These are phyloP conservation scores for Barypeithes pellucidus DNA, from an alignment of 2,888 invertebrate genomes.

Conservation along the genomic window DNA sequence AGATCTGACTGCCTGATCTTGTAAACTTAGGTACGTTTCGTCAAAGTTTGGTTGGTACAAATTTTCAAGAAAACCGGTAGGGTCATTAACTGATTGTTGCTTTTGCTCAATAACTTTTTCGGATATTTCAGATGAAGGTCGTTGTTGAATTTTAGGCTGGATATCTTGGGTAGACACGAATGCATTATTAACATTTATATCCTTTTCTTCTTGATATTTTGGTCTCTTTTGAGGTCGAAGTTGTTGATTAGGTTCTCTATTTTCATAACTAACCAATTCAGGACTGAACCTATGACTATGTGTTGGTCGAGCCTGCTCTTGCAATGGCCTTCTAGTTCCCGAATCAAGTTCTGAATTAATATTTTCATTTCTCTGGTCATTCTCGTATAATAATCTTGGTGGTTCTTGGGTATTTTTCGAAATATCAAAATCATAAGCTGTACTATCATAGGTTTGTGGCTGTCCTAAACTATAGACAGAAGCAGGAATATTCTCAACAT, in stretches of 20 bases:
- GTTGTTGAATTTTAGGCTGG: slow-evolving; percentile 30
- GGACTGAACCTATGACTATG: slow-evolving; percentile 44
- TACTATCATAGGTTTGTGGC: slow-evolving; percentile 31
- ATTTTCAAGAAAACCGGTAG: slow-evolving; percentile 38
- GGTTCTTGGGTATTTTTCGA: slow-evolving; percentile 42
- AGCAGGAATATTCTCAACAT: slow-evolving; percentile 52
- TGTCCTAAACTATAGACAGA: slow-evolving; percentile 50
- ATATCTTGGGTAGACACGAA: slow-evolving; percentile 31
- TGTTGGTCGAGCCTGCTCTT: background rate
- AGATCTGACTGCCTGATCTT: slow-evolving; percentile 71
- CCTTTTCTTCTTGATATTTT: slow-evolving; percentile 28
- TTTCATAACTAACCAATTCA: slow-evolving; percentile 40
- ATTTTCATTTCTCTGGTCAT: slow-evolving; percentile 52
- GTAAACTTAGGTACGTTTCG: slow-evolving; percentile 63
- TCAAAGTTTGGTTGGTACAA: slow-evolving; percentile 47
- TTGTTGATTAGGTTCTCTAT: slow-evolving; percentile 40
- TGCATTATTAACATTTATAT: slow-evolving; percentile 18
- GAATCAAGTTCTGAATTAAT: slow-evolving; percentile 48
- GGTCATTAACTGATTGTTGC: slow-evolving; percentile 9
- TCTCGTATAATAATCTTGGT: slow-evolving; percentile 50
- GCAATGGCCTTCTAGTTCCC: slow-evolving; percentile 46
- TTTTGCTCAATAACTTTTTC: slow-evolving; percentile 9
- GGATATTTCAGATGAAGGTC: background rate
- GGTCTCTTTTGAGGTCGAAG: slow-evolving; percentile 17
- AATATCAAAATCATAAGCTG: slow-evolving; percentile 32